phyloP scores from a whole-genome alignment of 2,797 vertebrate genomes.

The Periophthalmus magnuspinnatus region DNA sequence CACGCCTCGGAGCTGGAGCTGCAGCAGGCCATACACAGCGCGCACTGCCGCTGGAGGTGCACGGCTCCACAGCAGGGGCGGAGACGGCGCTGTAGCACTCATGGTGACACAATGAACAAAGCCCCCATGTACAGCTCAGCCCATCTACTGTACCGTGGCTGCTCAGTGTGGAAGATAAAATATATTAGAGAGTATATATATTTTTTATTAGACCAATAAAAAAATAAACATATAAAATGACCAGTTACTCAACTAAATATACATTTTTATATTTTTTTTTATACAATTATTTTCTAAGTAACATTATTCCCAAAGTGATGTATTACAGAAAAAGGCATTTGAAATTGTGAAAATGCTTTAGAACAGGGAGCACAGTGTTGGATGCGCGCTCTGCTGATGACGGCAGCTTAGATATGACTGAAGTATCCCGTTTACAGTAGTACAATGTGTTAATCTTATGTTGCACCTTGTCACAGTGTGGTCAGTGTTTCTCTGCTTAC shows the following conservation, averaged over 20 bases:
- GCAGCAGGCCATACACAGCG: conserved; percentile 57
- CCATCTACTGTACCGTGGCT: not conserved
- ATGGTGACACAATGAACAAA: conserved; percentile 8
- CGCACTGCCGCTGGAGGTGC: conserved; percentile 45
- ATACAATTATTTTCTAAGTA: too few species aligned
- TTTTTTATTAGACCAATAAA: not conserved
- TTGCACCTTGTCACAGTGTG: too few species aligned
- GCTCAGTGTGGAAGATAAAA: not conserved
- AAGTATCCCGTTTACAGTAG: too few species aligned
- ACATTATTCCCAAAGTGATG: too few species aligned
- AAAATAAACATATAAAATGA: not conserved
- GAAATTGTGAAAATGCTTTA: not conserved
- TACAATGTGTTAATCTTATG: too few species aligned
- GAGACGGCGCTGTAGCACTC: conserved; percentile 20
- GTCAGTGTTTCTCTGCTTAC: too few species aligned
- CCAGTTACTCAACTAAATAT: too few species aligned
- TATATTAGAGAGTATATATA: too few species aligned
- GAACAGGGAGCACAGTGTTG: not conserved
- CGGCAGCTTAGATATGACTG: too few species aligned
- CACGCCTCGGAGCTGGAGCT: conserved; percentile 53
- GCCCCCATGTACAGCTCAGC: not conserved
- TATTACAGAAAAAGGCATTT: not conserved
- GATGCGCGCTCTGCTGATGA: too few species aligned
- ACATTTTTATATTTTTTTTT: too few species aligned
- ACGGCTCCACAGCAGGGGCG: conserved; percentile 62